A percentile compares a stretch with the other conserved stretches of the same genome.
phyloP scores from a whole-genome alignment of 1,140 invertebrate genomes.

The Drosophila orena region DNA sequence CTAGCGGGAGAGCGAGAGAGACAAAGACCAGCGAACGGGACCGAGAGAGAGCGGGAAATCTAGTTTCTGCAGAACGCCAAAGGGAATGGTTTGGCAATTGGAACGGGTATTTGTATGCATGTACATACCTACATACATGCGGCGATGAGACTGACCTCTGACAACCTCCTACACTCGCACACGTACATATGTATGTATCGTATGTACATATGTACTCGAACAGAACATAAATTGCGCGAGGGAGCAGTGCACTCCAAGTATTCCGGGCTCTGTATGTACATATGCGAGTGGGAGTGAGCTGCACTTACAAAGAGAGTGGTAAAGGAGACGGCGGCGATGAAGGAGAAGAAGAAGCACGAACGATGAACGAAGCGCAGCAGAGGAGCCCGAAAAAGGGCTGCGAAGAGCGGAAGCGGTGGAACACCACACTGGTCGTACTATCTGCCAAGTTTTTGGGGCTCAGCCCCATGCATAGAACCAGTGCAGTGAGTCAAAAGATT shows the following conservation, averaged over 20 bases:
- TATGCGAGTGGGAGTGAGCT: constrained; percentile 33
- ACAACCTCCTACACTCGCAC: constrained; percentile 76
- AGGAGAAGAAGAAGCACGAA: constrained; percentile 3
- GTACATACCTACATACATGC: constrained; percentile 29
- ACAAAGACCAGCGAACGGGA: constrained; percentile 57
- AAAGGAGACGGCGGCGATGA: neutral
- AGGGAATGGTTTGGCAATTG: constrained; percentile 67
- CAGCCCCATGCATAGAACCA: constrained; percentile 37
- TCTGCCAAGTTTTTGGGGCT: constrained; percentile 2
- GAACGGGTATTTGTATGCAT: constrained; percentile 52
- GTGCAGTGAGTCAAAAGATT: constrained; percentile 39
- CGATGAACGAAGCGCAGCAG: constrained; percentile 6
- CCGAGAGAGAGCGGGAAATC: constrained; percentile 61
- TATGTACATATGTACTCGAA: constrained; percentile 33
- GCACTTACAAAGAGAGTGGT: constrained; percentile 17
- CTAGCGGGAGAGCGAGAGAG: constrained; percentile 45
- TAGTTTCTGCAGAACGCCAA: constrained; percentile 70
- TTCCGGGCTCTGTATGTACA: constrained; percentile 44
- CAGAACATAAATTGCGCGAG: constrained; percentile 71
- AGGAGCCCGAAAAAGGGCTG: constrained; percentile 34
- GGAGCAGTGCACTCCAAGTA: constrained; percentile 74
- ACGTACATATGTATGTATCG: constrained; percentile 8
- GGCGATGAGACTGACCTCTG: constrained; percentile 80
- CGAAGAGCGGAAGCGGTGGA: constrained; percentile 6
- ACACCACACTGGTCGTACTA: constrained; percentile 26